These are phyloP conservation scores for Andrena bicolor DNA, from an alignment of 2,888 invertebrate species.

Conservation along the genomic window DNA sequence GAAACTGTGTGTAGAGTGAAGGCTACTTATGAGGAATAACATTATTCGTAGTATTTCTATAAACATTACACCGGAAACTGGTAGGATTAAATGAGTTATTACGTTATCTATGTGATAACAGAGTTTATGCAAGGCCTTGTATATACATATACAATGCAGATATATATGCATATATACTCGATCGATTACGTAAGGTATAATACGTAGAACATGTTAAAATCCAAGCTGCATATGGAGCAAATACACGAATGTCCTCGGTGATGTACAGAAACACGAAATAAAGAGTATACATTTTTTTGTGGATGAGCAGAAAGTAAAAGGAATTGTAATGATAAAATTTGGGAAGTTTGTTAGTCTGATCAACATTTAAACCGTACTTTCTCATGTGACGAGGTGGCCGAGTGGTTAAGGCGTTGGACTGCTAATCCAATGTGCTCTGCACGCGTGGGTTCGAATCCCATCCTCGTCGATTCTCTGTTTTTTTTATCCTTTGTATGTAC, in stretches of 20 bases:
- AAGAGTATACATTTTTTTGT: neutral
- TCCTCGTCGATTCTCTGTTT: slow-evolving; percentile 81
- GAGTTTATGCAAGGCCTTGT: neutral
- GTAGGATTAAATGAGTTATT: neutral
- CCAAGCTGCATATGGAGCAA: neutral
- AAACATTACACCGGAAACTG: neutral
- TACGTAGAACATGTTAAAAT: neutral
- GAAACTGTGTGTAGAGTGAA: neutral
- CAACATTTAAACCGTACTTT: slow-evolving; percentile 45
- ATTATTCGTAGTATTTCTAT: neutral
- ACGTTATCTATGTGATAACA: neutral
- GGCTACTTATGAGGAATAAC: neutral
- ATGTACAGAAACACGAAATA: neutral
- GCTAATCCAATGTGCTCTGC: slow-evolving; percentile 86
- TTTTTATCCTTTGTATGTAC: slow-evolving; percentile 49
- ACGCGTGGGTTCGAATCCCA: slow-evolving; percentile 86
- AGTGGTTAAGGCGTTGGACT: slow-evolving; percentile 86
- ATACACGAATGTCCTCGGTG: neutral
- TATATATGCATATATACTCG: too few species aligned
- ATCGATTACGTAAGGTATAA: slow-evolving; percentile 15
- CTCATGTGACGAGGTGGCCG: slow-evolving; percentile 83
- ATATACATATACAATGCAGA: neutral
- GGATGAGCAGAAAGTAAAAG: slow-evolving; percentile 5
- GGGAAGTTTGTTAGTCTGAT: slow-evolving; percentile 6
- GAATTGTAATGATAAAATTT: slow-evolving; percentile 16